Evolutionary conservation across 2,797 vertebrate species (phyloP).

Genomic region (Pipistrellus nathusii): DNA sequence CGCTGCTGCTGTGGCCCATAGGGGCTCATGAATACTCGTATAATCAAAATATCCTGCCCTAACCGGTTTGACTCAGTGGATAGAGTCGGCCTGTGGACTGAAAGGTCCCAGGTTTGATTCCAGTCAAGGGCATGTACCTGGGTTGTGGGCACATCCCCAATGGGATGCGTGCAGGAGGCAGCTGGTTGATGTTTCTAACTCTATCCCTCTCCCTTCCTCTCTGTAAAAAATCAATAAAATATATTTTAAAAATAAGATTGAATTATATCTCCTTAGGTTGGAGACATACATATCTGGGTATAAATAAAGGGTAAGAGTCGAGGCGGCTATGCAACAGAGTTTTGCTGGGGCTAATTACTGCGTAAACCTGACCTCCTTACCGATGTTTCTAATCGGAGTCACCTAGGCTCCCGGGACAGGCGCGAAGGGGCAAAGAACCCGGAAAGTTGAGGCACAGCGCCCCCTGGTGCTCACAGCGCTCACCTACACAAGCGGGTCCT

Average conservation of each 20-base stretch:
- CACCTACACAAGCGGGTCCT: too few relatives aligned
- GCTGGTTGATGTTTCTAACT: too few relatives aligned
- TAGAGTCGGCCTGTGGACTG: too few relatives aligned
- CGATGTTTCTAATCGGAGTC: neutral
- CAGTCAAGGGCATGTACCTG: too few relatives aligned
- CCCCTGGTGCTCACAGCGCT: neutral
- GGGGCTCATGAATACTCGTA: neutral
- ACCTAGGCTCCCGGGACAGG: neutral
- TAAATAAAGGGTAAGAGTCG: neutral
- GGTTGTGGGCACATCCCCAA: too few relatives aligned
- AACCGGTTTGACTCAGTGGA: too few relatives aligned
- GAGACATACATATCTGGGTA: neutral
- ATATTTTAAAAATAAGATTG: too few relatives aligned
- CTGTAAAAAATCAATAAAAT: too few relatives aligned
- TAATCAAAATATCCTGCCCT: neutral
- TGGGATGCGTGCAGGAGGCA: too few relatives aligned
- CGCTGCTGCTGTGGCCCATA: accelerated
- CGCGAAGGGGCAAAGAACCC: neutral
- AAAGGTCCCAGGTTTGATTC: too few relatives aligned
- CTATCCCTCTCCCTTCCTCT: too few relatives aligned
- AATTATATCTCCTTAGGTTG: neutral
- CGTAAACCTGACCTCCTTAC: neutral
- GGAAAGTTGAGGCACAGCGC: neutral
- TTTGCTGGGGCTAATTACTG: neutral
- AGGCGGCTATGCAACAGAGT: neutral